phyloP scores from a whole-genome alignment of 1,140 invertebrate genomes.

The Euura saliciscinereae region DNA sequence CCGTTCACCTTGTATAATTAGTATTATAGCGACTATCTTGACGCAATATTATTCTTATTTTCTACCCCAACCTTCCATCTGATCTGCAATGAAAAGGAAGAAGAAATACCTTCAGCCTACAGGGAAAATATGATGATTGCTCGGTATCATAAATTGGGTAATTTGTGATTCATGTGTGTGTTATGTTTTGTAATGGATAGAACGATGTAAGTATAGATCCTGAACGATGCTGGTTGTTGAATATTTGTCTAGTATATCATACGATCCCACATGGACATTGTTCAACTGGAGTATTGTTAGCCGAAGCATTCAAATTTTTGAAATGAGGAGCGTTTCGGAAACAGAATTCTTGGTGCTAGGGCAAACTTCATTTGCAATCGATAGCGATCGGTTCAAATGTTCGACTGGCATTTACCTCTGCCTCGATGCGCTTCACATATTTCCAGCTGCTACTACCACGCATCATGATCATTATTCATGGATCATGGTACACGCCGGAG shows the following conservation, averaged over 20 bases:
- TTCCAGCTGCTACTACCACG: neutral
- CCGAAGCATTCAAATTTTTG: neutral
- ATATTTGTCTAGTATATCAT: too few relatives aligned
- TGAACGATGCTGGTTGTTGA: too few relatives aligned
- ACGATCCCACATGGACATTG: too few relatives aligned
- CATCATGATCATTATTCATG: slow-evolving; percentile 5
- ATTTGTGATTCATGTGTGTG: too few relatives aligned
- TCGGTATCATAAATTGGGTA: too few relatives aligned
- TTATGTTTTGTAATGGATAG: too few relatives aligned
- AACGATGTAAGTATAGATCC: too few relatives aligned
- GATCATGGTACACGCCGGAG: neutral
- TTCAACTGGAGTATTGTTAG: neutral
- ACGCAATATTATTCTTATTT: neutral
- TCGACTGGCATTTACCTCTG: neutral
- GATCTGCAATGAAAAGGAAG: too few relatives aligned
- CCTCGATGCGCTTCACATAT: neutral
- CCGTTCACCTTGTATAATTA: neutral
- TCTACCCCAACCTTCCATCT: neutral
- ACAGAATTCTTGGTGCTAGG: neutral
- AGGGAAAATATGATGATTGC: too few relatives aligned
- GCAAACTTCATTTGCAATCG: neutral
- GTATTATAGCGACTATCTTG: too few relatives aligned
- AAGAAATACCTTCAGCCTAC: too few relatives aligned
- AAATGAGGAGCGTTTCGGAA: neutral
- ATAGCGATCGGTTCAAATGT: neutral